A percentile compares a stretch with the other conserved stretches of the same genome.
phyloP scores from a whole-genome alignment of 2,888 invertebrate species.

The Eristalinus aeneus region DNA sequence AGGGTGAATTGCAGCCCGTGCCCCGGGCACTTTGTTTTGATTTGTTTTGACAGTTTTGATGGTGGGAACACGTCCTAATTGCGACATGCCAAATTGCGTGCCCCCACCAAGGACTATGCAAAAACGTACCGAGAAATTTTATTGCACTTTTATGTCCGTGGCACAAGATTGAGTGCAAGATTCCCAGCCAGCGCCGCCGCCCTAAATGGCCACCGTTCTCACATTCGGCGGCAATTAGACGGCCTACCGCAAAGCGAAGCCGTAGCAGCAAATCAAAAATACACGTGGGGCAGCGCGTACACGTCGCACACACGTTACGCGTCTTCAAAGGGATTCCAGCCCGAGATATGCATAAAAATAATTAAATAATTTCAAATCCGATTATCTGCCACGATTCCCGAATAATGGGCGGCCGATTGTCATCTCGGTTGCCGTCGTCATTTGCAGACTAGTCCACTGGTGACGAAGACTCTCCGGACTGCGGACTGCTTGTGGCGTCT shows the following conservation, averaged over 20 bases:
- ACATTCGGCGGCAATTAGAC: background rate
- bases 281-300: background rate
- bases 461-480: background rate
- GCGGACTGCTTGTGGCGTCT: conserved; percentile 22
- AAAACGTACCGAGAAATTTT: conserved; percentile 57
- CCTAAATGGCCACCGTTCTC: background rate
- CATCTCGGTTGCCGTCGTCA: conserved; percentile 59
- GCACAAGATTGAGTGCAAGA: conserved; percentile 11
- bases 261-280: background rate
- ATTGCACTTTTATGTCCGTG: conserved; percentile 60
- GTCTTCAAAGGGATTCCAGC: conserved; percentile 62
- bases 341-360: conserved; percentile 66
- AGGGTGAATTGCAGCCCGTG: background rate
- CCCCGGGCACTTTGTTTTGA: conserved; percentile 75
- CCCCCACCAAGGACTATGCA: conserved; percentile 35
- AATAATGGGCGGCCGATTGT: conserved; percentile 61
- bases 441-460: conserved; percentile 52
- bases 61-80: conserved; percentile 75
- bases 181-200: conserved; percentile 1
- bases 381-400: conserved; percentile 66
- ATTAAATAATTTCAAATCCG: conserved; percentile 68
- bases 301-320: background rate
- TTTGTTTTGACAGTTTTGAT: conserved; percentile 80
- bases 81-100: conserved; percentile 74
- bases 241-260: background rate